Evolutionary conservation across 2,888 invertebrate species (phyloP), one percentile per base, ranked within the genome.

Genomic region (Subacronicta megacephala): DNA sequence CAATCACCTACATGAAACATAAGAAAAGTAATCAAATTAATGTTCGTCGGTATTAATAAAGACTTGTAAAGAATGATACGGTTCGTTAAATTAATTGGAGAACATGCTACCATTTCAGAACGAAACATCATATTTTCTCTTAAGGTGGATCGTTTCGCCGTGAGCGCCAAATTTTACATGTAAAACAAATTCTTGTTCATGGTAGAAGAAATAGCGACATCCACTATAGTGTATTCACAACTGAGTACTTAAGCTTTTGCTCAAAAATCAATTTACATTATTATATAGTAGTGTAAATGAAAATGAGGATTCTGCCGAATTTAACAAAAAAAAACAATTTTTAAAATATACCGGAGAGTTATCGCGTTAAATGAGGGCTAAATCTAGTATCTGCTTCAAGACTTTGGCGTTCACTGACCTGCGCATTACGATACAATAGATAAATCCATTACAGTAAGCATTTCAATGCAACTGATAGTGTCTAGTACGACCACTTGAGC

Each of bases 381-480:
- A 23, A 23, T 23, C 10, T 12, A 12, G 12, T 12, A 29, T n/a
- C n/a, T n/a, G n/a, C 12, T 29, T 12, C 12, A 29, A 23, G 9
- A 9, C 23, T 7, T 31, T 16, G 9, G 3, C 56, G 38, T 23
- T 23, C 18, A 50, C 10, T 31, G n/a, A 33, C 5, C n/a, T 23
- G 31, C 40, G 29, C 38, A 37, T 13, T 43, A 56, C 20, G 13
- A 20, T 31, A 46, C 16, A 23, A 26, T 42, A 17, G 7, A 31
- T 16, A 10, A 45, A 37, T 54, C 20, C n/a, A 10, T 40, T 44
- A 55, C 60, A 54, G 56, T 18, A 56, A 26, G 68, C 43, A 57
- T 70, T 45, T n/a, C n/a, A n/a, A n/a, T n/a, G 49, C 36, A 17
- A 31, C 38, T 40, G 70, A 69, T 57, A 70, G 16, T 51, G 43